Evolutionary conservation across 1,140 invertebrate species (phyloP).

Genomic region (Brachionus rubens): DNA sequence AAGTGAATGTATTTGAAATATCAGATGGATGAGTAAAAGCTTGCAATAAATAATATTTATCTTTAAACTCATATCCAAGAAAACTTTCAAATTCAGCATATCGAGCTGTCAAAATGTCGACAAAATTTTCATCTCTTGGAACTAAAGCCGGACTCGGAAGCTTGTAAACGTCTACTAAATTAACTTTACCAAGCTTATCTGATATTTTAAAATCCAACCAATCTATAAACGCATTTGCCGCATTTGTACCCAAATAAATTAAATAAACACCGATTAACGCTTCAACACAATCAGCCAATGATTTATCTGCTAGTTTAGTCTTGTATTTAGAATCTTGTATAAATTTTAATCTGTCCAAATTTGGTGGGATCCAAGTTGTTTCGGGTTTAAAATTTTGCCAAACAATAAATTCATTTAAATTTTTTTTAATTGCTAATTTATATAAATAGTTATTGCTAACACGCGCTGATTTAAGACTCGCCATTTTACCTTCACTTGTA

Average conservation of each 20-base stretch:
- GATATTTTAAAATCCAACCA: slow-evolving; percentile 86
- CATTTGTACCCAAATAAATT: slow-evolving; percentile 84
- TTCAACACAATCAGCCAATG: slow-evolving; percentile 96
- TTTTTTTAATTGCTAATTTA: slow-evolving; percentile 78
- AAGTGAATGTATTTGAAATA: slow-evolving; percentile 1
- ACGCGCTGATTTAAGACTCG: slow-evolving; percentile 85
- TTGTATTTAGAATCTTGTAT: neutral
- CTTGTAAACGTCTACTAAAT: neutral
- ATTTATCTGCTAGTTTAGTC: slow-evolving; percentile 83
- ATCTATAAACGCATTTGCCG: slow-evolving; percentile 91
- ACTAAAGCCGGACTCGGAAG: neutral
- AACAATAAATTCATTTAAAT: slow-evolving; percentile 93
- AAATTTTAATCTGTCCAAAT: slow-evolving; percentile 64
- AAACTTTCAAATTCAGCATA: slow-evolving; percentile 24
- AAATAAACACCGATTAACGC: slow-evolving; percentile 95
- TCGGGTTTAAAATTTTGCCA: slow-evolving; percentile 92
- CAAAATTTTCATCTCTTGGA: neutral
- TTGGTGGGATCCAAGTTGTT: slow-evolving; percentile 90
- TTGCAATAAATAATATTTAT: slow-evolving; percentile 19
- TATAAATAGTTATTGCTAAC: slow-evolving; percentile 76
- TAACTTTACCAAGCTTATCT: neutral
- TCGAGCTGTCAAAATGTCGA: neutral
- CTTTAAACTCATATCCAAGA: slow-evolving; percentile 42
- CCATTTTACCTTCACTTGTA: slow-evolving; percentile 95
- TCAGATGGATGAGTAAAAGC: slow-evolving; percentile 42